Percentiles rank a stretch among this genome's conserved stretches.
Evolutionary conservation across 2,113 vertebrate species (phyloP).

Genomic region (Albula goreensis): DNA sequence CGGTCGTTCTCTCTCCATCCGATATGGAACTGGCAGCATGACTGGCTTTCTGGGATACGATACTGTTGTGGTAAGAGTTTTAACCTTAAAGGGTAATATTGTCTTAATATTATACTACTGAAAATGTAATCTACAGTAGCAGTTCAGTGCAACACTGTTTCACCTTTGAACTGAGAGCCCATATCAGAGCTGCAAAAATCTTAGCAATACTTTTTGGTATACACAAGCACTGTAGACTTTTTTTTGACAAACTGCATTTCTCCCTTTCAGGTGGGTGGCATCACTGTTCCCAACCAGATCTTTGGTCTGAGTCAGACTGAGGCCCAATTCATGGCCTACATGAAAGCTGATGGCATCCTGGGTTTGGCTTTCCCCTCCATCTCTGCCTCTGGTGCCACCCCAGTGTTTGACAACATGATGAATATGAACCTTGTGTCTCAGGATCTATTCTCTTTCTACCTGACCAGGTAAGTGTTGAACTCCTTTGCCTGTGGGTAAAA

Average conservation of each 20-base stretch:
- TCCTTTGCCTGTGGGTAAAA: no score
- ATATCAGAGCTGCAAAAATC: slow-evolving; percentile 40
- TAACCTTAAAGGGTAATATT: neutral
- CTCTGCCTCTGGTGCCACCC: slow-evolving; percentile 44
- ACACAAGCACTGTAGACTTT: no score
- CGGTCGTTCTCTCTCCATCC: slow-evolving; percentile 32
- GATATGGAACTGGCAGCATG: slow-evolving; percentile 53
- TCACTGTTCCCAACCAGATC: slow-evolving; percentile 65
- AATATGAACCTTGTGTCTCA: slow-evolving; percentile 41
- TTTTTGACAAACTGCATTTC: no score
- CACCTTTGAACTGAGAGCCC: no score
- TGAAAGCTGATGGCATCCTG: slow-evolving; percentile 58
- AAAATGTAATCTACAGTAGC: neutral
- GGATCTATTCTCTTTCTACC: slow-evolving; percentile 57
- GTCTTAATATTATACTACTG: neutral
- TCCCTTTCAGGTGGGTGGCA: slow-evolving; percentile 57
- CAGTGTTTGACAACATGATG: slow-evolving; percentile 62
- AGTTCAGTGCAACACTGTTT: slow-evolving; percentile 61
- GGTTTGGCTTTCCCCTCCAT: slow-evolving; percentile 53
- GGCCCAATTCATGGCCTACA: slow-evolving; percentile 50
- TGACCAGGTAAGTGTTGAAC: slow-evolving; percentile 47
- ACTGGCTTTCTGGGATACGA: slow-evolving; percentile 55
- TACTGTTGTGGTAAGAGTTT: slow-evolving; percentile 49
- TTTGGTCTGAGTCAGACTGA: slow-evolving; percentile 71
- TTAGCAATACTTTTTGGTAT: slow-evolving; percentile 53